Conservation (phyloP, 2,888 invertebrate genomes). For the Drosophila kuntzei region DNA sequence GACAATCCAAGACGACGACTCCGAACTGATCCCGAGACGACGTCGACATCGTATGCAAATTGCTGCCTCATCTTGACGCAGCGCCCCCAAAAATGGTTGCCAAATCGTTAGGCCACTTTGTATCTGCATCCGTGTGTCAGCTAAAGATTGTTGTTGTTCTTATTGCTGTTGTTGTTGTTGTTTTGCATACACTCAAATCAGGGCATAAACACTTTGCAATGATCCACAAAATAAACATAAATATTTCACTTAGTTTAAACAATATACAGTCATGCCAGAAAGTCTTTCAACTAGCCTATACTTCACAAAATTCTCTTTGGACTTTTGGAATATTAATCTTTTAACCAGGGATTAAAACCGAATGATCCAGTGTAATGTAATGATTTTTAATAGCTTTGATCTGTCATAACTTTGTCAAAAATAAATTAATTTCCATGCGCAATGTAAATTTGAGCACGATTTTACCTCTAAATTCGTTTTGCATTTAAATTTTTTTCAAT, state of each 20-base stretch:
- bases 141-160: slow-evolving; percentile 1
- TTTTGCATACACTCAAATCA: background rate
- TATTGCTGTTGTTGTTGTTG: background rate
- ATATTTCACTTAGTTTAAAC: background rate
- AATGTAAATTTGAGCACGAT: no score
- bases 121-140: slow-evolving; percentile 38
- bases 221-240: slow-evolving; percentile 5
- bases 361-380: no score
- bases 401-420: no score
- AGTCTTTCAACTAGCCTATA: background rate
- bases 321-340: no score
- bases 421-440: no score
- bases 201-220: slow-evolving; percentile 14
- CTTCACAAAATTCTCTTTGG: background rate
- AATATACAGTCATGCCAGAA: background rate
- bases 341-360: no score
- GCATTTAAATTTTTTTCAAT: no score
- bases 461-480: no score
- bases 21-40: slow-evolving; percentile 5
- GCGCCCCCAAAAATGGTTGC: slow-evolving; percentile 70
- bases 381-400: no score
- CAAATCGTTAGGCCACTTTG: slow-evolving; percentile 71
- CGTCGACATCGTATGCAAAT: slow-evolving; percentile 64
- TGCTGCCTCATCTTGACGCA: slow-evolving; percentile 46
- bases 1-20: slow-evolving; percentile 17